A percentile compares a stretch with the other conserved stretches of the same genome.
Evolutionary conservation across 2,113 vertebrate genomes (phyloP).

Genomic region (Herpetotheres cachinnans): DNA sequence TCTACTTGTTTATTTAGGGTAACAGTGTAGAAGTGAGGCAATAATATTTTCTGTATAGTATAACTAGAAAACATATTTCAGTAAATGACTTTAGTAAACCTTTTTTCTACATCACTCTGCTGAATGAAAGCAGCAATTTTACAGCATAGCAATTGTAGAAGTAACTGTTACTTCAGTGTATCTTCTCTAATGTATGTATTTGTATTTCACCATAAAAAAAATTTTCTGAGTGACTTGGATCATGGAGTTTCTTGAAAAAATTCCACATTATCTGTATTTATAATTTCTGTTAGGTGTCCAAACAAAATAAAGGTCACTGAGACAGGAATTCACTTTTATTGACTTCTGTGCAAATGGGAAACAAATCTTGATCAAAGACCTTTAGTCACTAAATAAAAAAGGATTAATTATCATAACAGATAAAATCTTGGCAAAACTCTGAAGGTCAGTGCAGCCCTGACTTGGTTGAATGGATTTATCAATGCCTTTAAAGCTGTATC

Average conservation of each 20-base stretch:
- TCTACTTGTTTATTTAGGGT: neutral
- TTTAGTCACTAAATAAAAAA: neutral
- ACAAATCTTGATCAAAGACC: neutral
- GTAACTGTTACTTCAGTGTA: neutral
- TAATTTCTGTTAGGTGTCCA: neutral
- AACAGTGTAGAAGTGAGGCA: neutral
- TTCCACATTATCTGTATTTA: neutral
- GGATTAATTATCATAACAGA: neutral
- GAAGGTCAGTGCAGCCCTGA: neutral
- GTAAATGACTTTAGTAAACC: neutral
- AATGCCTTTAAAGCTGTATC: neutral
- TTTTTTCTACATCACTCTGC: neutral
- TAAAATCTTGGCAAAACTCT: neutral
- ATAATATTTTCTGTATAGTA: neutral
- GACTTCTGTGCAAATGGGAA: neutral
- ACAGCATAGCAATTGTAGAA: neutral
- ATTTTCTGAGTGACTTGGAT: neutral
- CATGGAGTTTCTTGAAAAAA: neutral
- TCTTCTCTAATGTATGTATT: neutral
- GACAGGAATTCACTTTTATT: neutral
- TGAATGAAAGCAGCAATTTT: neutral
- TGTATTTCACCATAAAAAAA: neutral
- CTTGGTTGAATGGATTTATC: neutral
- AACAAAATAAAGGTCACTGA: neutral
- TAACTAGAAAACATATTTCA: neutral